Evolutionary conservation across 1,140 invertebrate genomes (phyloP).

Genomic region (Drosophila arawakana): DNA sequence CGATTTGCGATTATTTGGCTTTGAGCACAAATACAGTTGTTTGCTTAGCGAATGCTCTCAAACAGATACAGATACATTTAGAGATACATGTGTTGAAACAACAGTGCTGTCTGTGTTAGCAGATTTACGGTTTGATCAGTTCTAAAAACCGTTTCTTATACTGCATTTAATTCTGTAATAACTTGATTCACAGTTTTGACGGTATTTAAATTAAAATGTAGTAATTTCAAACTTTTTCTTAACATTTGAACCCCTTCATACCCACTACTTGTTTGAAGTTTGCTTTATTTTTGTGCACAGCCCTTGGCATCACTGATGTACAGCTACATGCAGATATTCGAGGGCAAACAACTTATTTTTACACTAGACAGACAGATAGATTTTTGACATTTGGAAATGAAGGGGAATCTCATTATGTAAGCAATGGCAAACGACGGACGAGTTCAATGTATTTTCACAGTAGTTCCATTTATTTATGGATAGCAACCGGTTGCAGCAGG

Average conservation of each 20-base stretch:
- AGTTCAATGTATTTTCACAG: constrained; percentile 62
- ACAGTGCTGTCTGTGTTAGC: no score
- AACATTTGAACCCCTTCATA: no score
- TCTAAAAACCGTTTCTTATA: no score
- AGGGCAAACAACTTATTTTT: constrained; percentile 47
- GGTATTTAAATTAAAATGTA: no score
- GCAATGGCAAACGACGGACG: constrained; percentile 39
- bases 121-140: no score
- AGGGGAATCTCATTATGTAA: constrained; percentile 56
- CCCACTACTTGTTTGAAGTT: no score
- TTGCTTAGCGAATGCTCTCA: constrained; percentile 15
- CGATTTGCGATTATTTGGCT: constrained; percentile 32
- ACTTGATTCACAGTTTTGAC: no score
- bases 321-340: constrained; percentile 28
- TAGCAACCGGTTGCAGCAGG: constrained; percentile 42
- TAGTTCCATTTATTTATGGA: constrained; percentile 61
- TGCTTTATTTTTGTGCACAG: no score
- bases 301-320: neutral
- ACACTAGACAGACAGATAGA: constrained; percentile 35
- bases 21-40: constrained; percentile 3
- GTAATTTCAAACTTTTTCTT: no score
- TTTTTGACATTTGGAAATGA: constrained; percentile 47
- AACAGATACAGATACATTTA: constrained; percentile 1
- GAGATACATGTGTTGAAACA: neutral
- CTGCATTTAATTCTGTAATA: no score